phyloP scores from a whole-genome alignment of 2,797 vertebrate genomes.

The Sciaenops ocellatus region DNA sequence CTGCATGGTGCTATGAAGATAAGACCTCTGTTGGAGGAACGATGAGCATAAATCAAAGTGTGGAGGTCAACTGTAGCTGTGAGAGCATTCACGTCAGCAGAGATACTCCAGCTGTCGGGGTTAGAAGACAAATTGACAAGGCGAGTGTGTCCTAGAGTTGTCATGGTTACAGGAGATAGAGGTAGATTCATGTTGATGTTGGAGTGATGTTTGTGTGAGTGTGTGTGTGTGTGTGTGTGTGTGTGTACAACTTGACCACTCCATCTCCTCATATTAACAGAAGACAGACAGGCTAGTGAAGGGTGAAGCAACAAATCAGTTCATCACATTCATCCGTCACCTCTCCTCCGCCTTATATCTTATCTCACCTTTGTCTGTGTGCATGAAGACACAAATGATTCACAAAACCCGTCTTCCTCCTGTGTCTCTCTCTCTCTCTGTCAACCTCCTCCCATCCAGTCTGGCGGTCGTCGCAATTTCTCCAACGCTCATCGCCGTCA shows the following conservation, averaged over 20 bases:
- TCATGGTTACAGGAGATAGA: background rate
- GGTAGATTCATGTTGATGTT: background rate
- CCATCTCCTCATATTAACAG: slow-evolving; percentile 61
- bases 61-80: background rate
- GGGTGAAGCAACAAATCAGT: slow-evolving; percentile 9
- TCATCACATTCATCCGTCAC: slow-evolving; percentile 67
- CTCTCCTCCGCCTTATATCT: background rate
- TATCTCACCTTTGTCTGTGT: slow-evolving; percentile 5
- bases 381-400: background rate
- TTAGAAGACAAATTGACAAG: background rate
- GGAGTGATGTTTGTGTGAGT: slow-evolving; percentile 4
- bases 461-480: slow-evolving; percentile 75
- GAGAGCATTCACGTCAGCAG: background rate
- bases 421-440: slow-evolving; percentile 27
- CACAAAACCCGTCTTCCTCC: background rate
- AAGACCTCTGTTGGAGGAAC: background rate
- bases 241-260: slow-evolving; percentile 59
- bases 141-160: background rate
- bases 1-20: background rate
- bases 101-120: background rate
- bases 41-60: background rate
- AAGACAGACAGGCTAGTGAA: slow-evolving; percentile 10
- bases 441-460: slow-evolving; percentile 55
- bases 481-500: slow-evolving; percentile 64
- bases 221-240: slow-evolving; percentile 32